A percentile compares a stretch with the other conserved stretches of the same genome.
phyloP scores from a whole-genome alignment of 1,140 invertebrate species.

The Rhizoglyphus robini region DNA sequence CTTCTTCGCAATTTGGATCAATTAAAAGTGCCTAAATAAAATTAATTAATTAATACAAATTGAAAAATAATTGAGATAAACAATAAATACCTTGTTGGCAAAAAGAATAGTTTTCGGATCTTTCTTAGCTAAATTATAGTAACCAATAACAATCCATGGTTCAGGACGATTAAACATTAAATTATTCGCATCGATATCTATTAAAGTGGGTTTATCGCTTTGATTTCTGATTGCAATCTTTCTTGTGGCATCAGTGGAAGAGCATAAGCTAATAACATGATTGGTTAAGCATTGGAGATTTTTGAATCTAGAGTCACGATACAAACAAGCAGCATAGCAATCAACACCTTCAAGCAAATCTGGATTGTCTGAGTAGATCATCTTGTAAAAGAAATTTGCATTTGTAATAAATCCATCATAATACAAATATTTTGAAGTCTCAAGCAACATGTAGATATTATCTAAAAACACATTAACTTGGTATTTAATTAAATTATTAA shows the following conservation, averaged over 20 bases:
- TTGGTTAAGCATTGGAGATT: not conserved
- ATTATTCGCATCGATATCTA: not conserved
- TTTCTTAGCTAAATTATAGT: not conserved
- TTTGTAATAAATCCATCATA: not conserved
- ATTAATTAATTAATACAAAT: not conserved
- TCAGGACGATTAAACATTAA: not conserved
- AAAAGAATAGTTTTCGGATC: not conserved
- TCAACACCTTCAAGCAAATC: not conserved
- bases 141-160: not conserved
- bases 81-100: not conserved
- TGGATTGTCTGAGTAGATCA: not conserved
- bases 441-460: not conserved
- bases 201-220: not conserved
- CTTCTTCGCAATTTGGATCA: not conserved
- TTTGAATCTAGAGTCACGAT: not conserved
- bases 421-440: not conserved
- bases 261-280: not conserved
- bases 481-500: not conserved
- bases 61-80: not conserved
- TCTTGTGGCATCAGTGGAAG: not conserved
- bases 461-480: not conserved
- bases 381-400: not conserved
- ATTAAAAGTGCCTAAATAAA: not conserved
- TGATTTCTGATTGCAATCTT: not conserved
- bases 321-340: not conserved